Percentiles rank a stretch among this genome's conserved stretches.
phyloP scores from a whole-genome alignment of 2,888 invertebrate genomes.

The Troides helena region DNA sequence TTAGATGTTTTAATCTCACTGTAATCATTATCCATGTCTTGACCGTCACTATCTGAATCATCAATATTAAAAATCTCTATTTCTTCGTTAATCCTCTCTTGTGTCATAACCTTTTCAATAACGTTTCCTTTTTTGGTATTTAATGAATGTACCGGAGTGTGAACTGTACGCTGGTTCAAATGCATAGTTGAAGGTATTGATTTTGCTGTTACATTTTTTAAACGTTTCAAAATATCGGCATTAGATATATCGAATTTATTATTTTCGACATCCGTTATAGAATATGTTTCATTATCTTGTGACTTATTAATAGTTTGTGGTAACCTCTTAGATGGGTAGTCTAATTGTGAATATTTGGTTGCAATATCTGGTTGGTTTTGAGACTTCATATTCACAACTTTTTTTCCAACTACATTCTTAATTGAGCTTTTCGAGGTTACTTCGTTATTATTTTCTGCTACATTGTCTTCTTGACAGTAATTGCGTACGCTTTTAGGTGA shows the following conservation, averaged over 20 bases:
- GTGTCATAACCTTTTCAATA: constrained; percentile 37
- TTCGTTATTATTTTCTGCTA: constrained; percentile 30
- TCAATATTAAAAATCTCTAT: constrained; percentile 70
- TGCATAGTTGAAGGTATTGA: constrained; percentile 36
- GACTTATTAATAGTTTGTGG: constrained; percentile 33
- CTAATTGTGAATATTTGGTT: constrained; percentile 25
- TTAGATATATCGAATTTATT: constrained; percentile 40
- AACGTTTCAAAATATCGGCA: constrained; percentile 52
- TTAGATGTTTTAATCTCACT: constrained; percentile 20
- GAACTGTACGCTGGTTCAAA: constrained; percentile 32
- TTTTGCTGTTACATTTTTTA: constrained; percentile 59
- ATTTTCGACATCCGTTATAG: constrained; percentile 31
- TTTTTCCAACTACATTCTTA: constrained; percentile 29
- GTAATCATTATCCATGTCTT: constrained; percentile 25
- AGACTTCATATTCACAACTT: constrained; percentile 27
- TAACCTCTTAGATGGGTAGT: constrained; percentile 27
- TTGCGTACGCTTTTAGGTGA: constrained; percentile 27
- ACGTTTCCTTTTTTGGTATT: constrained; percentile 36
- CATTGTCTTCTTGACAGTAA: constrained; percentile 33
- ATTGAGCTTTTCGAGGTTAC: constrained; percentile 32
- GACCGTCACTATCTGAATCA: constrained; percentile 68
- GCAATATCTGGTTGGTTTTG: constrained; percentile 22
- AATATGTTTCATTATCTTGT: constrained; percentile 30
- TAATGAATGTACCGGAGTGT: constrained; percentile 31
- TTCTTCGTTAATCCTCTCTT: constrained; percentile 47